Evolutionary conservation across 2,888 invertebrate genomes (phyloP).

Genomic region (Aphodius granarius): DNA sequence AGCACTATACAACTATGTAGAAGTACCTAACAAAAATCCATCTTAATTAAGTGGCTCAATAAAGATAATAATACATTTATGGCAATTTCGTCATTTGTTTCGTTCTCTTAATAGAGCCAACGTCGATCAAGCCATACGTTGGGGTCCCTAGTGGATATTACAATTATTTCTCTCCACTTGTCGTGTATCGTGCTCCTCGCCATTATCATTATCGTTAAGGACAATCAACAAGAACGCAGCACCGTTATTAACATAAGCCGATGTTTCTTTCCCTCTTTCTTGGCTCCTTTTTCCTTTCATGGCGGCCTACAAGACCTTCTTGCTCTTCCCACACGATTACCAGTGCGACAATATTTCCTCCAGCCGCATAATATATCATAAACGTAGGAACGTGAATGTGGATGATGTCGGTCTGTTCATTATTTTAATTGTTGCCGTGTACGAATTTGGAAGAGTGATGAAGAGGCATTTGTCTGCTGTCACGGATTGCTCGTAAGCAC

Average conservation of each 20-base stretch:
- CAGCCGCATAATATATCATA: constrained; percentile 38
- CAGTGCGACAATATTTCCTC: constrained; percentile 33
- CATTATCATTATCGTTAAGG: constrained; percentile 27
- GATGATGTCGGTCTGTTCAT: constrained; percentile 41
- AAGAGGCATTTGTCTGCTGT: constrained; percentile 40
- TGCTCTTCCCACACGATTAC: constrained; percentile 38
- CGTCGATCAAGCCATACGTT: neutral
- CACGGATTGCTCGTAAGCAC: constrained; percentile 20
- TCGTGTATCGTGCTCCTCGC: constrained; percentile 23
- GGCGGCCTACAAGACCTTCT: neutral
- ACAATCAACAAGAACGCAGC: constrained; percentile 15
- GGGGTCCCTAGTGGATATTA: neutral
- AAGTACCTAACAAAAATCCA: neutral
- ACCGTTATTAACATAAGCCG: constrained; percentile 21
- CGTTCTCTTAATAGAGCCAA: neutral
- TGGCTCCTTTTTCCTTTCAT: neutral
- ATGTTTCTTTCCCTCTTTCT: constrained; percentile 21
- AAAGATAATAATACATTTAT: neutral
- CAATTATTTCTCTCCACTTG: neutral
- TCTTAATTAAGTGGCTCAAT: neutral
- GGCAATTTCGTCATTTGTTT: neutral
- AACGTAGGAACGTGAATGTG: constrained; percentile 23
- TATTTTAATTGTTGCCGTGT: constrained; percentile 45
- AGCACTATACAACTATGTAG: neutral
- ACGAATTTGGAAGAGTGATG: constrained; percentile 42